Conservation (phyloP, 2,888 invertebrate species). For the Itoplectis maculator region DNA sequence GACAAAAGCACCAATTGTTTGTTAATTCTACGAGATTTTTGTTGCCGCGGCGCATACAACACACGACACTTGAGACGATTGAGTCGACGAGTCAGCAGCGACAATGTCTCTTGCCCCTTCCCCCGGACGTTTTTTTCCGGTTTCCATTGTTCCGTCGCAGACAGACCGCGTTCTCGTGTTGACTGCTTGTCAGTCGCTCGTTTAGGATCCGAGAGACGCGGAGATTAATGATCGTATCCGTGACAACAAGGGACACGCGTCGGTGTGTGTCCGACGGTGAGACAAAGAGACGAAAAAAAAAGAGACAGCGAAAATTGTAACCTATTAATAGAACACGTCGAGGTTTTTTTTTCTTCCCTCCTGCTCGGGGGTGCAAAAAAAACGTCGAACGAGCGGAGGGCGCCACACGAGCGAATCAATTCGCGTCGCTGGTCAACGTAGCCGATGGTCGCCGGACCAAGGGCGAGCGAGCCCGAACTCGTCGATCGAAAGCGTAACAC, state of each 20-base stretch:
- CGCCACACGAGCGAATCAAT: slow-evolving; percentile 45
- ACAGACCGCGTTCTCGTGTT: neutral
- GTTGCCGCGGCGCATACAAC: too few relatives aligned
- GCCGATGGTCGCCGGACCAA: slow-evolving; percentile 17
- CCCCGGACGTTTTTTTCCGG: neutral
- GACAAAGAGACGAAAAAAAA: neutral
- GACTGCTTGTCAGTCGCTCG: neutral
- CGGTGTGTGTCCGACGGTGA: neutral
- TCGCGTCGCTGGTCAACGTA: slow-evolving; percentile 10
- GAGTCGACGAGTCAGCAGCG: slow-evolving; percentile 19
- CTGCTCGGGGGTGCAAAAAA: too few relatives aligned
- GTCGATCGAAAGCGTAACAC: slow-evolving; percentile 35
- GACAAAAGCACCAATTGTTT: slow-evolving; percentile 53
- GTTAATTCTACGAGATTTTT: slow-evolving; percentile 36
- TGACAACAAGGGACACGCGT: neutral
- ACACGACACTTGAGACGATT: slow-evolving; percentile 7
- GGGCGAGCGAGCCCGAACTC: slow-evolving; percentile 43
- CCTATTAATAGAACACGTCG: slow-evolving; percentile 24
- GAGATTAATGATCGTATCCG: slow-evolving; percentile 13
- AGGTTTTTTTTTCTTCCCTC: neutral
- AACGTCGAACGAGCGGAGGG: neutral
- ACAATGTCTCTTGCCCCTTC: slow-evolving; percentile 25
- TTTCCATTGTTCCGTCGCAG: slow-evolving; percentile 15
- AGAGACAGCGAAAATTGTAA: slow-evolving; percentile 15
- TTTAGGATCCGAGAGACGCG: neutral